These are phyloP conservation scores for Trichonephila clavata DNA, from an alignment of 1,140 invertebrate genomes.

Conservation along the genomic window DNA sequence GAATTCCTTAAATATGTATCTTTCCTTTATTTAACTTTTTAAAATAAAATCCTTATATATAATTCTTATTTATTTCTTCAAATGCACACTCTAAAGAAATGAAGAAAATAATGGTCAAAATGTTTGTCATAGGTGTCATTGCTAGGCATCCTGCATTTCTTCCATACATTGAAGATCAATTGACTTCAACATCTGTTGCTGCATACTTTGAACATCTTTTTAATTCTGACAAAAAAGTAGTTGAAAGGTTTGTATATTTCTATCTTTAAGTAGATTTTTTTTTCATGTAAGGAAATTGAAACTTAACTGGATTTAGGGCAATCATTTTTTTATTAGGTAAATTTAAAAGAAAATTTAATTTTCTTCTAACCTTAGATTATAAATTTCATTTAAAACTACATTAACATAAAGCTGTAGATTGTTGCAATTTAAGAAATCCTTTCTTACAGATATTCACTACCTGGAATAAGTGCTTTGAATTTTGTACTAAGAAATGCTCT, in stretches of 20 bases:
- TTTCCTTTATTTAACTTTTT: too few species aligned
- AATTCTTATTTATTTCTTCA: neutral
- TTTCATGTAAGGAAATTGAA: too few species aligned
- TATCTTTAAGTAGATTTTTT: too few species aligned
- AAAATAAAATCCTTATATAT: neutral
- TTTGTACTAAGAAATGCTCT: conserved; percentile 82
- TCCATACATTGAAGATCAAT: conserved; percentile 80
- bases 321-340: too few species aligned
- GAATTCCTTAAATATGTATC: too few species aligned
- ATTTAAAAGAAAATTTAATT: too few species aligned
- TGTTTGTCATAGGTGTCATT: conserved; percentile 81
- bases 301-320: too few species aligned
- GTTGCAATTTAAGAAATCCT: neutral
- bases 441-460: conserved; percentile 81
- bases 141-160: conserved; percentile 81
- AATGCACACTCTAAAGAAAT: neutral
- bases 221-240: conserved; percentile 30
- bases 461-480: conserved; percentile 82
- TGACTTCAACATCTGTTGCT: conserved; percentile 81
- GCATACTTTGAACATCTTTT: conserved; percentile 82
- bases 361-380: too few species aligned
- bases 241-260: conserved; percentile 59
- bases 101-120: too few species aligned
- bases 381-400: too few species aligned
- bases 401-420: too few species aligned